phyloP scores from a whole-genome alignment of 2,888 invertebrate species.

The Meiosimyza platycephala region DNA sequence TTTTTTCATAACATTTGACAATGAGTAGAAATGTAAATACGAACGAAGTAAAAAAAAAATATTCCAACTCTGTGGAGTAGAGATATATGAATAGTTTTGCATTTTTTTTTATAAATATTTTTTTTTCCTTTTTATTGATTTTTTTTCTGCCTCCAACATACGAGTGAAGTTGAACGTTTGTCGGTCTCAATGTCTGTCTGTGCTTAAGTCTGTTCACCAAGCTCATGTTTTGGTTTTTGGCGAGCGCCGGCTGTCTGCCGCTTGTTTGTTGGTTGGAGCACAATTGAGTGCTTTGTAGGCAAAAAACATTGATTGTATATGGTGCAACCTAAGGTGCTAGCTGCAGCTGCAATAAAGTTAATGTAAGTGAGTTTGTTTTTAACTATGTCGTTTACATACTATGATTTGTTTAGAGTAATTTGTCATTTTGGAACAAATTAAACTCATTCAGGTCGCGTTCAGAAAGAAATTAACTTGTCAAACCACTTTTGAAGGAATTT shows the following conservation, averaged over 20 bases:
- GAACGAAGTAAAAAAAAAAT: background rate
- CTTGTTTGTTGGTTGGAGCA: conserved; percentile 16
- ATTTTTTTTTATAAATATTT: conserved; percentile 18
- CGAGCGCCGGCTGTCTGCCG: conserved; percentile 25
- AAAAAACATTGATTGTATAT: background rate
- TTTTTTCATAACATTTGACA: conserved; percentile 18
- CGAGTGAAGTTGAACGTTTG: conserved; percentile 4
- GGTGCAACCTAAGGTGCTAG: no score
- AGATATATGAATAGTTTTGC: conserved; percentile 27
- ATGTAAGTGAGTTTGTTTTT: no score
- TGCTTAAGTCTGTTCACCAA: background rate
- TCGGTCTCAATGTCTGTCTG: conserved; percentile 7
- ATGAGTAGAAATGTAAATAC: conserved; percentile 12
- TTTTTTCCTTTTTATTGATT: conserved; percentile 14
- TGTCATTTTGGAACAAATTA: no score
- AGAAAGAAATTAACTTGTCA: no score
- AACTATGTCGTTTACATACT: no score
- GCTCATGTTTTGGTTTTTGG: conserved; percentile 11
- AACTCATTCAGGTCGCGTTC: no score
- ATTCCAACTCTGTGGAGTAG: background rate
- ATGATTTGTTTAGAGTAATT: no score
- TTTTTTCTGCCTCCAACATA: background rate
- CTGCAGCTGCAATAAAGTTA: no score
- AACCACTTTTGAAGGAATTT: no score
- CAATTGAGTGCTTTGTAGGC: conserved; percentile 7